Conservation (phyloP, 1,140 invertebrate species). For the Drosophila tropicalis region DNA sequence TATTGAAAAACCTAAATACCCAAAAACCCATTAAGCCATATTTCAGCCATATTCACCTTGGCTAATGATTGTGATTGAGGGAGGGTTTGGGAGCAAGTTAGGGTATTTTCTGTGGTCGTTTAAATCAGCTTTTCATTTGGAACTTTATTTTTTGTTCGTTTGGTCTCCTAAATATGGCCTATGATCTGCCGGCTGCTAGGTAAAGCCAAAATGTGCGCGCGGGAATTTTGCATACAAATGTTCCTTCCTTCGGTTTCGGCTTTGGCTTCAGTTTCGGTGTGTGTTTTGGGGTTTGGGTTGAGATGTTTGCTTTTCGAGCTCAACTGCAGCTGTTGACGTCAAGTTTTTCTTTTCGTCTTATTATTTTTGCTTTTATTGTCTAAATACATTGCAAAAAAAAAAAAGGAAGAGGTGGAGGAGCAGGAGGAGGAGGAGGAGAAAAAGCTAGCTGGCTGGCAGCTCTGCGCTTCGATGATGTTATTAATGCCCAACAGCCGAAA, state of each 20-base stretch:
- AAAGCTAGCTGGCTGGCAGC: not conserved
- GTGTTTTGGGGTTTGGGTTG: constrained; percentile 17
- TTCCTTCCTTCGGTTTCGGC: not conserved
- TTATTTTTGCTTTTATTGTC: not conserved
- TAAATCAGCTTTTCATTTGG: not conserved
- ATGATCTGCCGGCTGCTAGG: constrained; percentile 17
- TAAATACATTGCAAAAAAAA: no score
- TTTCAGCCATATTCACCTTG: no score
- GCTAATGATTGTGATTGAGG: no score
- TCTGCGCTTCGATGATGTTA: constrained; percentile 59
- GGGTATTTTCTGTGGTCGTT: not conserved
- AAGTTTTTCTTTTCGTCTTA: constrained; percentile 26
- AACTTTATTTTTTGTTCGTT: not conserved
- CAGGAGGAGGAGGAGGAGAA: no score
- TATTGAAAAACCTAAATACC: not conserved
- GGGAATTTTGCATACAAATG: constrained; percentile 25
- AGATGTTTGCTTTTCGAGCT: constrained; percentile 11
- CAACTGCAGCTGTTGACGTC: constrained; percentile 55
- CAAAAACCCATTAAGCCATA: no score
- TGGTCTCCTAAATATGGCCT: constrained; percentile 16
- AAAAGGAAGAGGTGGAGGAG: no score
- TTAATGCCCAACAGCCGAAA: constrained; percentile 55
- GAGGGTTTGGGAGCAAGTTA: not conserved
- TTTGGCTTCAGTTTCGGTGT: constrained; percentile 9
- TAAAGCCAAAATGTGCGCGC: constrained; percentile 13